Conservation (phyloP, 2,888 invertebrate species). For the Tiphia femorata region DNA sequence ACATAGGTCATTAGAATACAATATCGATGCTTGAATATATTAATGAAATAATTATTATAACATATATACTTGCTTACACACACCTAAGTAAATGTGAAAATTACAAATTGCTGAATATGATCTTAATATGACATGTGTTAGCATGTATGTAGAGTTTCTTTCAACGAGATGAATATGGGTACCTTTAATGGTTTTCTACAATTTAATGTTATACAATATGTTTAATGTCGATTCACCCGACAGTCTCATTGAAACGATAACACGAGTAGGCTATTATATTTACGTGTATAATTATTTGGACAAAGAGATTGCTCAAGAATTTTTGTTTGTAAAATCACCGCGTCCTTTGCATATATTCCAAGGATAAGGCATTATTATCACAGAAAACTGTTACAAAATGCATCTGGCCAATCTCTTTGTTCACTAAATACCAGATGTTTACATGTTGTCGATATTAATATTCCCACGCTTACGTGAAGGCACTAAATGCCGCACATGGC, state of each 20-base stretch:
- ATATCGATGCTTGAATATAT: background rate
- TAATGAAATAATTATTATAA: background rate
- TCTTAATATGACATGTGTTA: constrained; percentile 37
- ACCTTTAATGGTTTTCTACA: background rate
- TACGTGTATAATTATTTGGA: constrained; percentile 55
- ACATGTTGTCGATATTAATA: constrained; percentile 69
- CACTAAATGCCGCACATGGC: constrained; percentile 68
- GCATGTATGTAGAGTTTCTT: constrained; percentile 43
- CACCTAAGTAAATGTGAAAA: too few relatives aligned
- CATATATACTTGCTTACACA: background rate
- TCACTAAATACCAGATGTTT: constrained; percentile 59
- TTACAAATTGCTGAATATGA: constrained; percentile 54
- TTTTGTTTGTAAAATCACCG: background rate
- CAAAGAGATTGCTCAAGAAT: constrained; percentile 49
- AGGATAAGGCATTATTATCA: background rate
- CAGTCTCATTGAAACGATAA: constrained; percentile 32
- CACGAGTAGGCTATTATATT: constrained; percentile 42
- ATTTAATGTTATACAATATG: background rate
- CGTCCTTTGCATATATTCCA: background rate
- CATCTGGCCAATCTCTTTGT: constrained; percentile 61
- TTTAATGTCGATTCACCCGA: background rate
- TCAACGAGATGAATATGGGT: constrained; percentile 19
- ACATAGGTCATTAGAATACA: too few relatives aligned
- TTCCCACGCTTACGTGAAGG: constrained; percentile 69
- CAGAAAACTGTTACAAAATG: too few relatives aligned